These are phyloP conservation scores for Cydia strobilella DNA, from an alignment of 1,140 invertebrate genomes.

Conservation along the genomic window DNA sequence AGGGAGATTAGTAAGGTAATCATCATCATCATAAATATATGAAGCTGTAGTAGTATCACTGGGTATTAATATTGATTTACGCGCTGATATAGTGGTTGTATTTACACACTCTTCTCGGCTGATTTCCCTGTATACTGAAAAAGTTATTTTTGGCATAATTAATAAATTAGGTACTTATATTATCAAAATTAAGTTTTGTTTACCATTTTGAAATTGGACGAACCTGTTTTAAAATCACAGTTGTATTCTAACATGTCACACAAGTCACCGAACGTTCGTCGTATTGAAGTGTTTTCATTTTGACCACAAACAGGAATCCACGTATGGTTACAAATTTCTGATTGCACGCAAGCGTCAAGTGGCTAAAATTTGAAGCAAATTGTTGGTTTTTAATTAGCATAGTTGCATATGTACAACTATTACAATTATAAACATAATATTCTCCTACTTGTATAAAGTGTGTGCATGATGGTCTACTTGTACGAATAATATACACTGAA, in stretches of 20 bases:
- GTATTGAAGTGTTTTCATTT: conserved; percentile 36
- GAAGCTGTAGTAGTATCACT: neutral
- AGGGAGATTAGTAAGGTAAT: conserved; percentile 4
- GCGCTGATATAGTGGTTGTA: neutral
- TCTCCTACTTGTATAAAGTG: conserved; percentile 14
- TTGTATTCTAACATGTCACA: conserved; percentile 62
- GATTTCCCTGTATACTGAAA: neutral
- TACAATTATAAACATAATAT: neutral
- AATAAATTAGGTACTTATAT: neutral
- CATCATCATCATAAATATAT: neutral
- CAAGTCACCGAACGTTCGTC: conserved; percentile 54
- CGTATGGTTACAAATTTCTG: conserved; percentile 62
- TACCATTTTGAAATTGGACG: neutral
- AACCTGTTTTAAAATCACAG: conserved; percentile 55
- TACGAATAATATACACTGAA: conserved; percentile 6
- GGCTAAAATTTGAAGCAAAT: conserved; percentile 44
- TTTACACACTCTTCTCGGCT: neutral
- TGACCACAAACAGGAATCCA: conserved; percentile 56
- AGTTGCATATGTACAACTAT: neutral
- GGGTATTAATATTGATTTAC: neutral
- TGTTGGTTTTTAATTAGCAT: neutral
- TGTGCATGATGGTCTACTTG: neutral
- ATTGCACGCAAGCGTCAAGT: conserved; percentile 48
- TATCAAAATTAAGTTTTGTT: neutral
- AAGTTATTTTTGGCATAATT: neutral